Percentiles rank a stretch among this genome's conserved stretches.
These are phyloP conservation scores for Helogale parvula DNA, from an alignment of 2,113 vertebrate species.

Conservation along the genomic window DNA sequence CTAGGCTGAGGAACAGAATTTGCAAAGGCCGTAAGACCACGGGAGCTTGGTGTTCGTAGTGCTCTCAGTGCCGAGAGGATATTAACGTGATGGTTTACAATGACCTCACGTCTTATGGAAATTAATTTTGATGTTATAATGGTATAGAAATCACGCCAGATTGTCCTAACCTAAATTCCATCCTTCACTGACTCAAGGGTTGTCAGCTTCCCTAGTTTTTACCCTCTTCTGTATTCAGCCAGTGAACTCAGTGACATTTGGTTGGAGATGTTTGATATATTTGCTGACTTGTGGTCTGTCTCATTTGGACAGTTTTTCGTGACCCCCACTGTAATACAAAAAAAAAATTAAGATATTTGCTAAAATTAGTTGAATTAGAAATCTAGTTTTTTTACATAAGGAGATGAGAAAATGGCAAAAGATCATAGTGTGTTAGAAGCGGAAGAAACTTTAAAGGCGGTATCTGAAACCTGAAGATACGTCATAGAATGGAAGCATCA, in stretches of 20 bases:
- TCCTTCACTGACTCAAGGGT: not conserved
- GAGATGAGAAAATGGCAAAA: not conserved
- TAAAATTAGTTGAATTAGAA: conserved; percentile 7
- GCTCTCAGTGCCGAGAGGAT: not conserved
- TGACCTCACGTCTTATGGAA: not conserved
- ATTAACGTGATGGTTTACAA: not conserved
- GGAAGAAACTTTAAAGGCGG: conserved; percentile 8
- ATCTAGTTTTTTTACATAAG: conserved; percentile 1
- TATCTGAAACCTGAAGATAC: not conserved
- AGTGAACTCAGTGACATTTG: not conserved
- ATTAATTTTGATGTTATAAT: conserved; percentile 4
- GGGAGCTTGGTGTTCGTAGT: not conserved
- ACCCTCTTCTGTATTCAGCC: not conserved
- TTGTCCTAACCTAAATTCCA: not conserved
- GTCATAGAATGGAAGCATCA: not conserved
- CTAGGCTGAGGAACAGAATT: not conserved
- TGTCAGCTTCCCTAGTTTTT: not conserved
- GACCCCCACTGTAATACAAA: not conserved
- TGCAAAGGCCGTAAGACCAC: not conserved
- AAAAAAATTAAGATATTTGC: conserved; percentile 7
- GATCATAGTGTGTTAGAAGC: not conserved
- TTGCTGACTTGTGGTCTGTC: not conserved
- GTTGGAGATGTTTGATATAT: not conserved
- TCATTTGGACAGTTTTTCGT: not conserved
- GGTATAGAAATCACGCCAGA: not conserved